Evolutionary conservation across 2,888 invertebrate species (phyloP), one percentile per base, ranked within the genome.

Genomic region (Pheosia tremula): DNA sequence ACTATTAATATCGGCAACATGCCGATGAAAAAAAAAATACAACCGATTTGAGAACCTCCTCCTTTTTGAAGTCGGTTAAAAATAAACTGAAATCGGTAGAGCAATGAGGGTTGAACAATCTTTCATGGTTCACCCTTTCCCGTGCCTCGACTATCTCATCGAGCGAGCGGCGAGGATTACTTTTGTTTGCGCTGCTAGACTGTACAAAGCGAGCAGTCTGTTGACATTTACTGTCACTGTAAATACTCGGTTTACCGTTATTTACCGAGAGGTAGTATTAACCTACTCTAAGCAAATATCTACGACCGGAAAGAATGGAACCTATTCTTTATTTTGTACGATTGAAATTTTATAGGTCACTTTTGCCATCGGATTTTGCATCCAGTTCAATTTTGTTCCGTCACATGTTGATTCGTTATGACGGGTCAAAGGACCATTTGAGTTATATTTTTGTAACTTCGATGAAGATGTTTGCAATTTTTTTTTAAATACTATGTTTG

Each of bases 171-270:
- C 72, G 71, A 73, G 82, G 83, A 82, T 83, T 88, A 89, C 85
- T 82, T 86, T 84, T 92, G 90, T 92, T 92, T 92, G 86, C 86
- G 75, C 79, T 82, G 77, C 73, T 79, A 87, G 83, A 84, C 82
- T 81, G 85, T 88, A 87, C 87, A 89, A 91, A 91, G 89, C 86
- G 89, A 86, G 85, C 89, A 88, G 81, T 87, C 82, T 91, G 87
- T 91, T 91, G 89, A 91, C 90, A 86, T 85, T 85, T 80, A 84
- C 89, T 87, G 89, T 88, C 86, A 87, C 80, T 64, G 91, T 85
- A 89, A 90, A 92, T 87, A 91, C 86, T 85, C 82, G 86, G 89
- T 88, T 85, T 86, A 89, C 89, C 87, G 86, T 87, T 92, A 89
- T 91, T 92, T 91, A 86, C 88, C 65, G 78, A 83, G 78, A 80